These are phyloP conservation scores for Ophioninae sp. DNA, from an alignment of 2,888 invertebrate species.

Conservation along the genomic window DNA sequence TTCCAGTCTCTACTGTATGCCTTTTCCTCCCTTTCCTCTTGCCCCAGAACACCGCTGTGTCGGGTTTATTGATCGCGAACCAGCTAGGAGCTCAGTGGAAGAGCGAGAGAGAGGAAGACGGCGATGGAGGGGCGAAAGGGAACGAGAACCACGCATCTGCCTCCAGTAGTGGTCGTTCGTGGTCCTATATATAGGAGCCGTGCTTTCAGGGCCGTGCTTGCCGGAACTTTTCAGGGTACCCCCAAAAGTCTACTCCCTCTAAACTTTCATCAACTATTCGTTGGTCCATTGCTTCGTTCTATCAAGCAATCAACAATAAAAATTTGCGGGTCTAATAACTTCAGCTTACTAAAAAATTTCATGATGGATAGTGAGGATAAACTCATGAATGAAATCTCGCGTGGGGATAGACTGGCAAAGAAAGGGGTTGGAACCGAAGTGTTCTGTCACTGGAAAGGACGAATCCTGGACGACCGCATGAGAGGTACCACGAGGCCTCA, in stretches of 20 bases:
- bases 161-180: conserved; percentile 59
- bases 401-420: conserved; percentile 37
- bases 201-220: conserved; percentile 59
- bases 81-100: conserved; percentile 45
- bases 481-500: conserved; percentile 1
- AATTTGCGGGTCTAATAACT: neutral
- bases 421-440: conserved; percentile 31
- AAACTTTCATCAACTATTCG: neutral
- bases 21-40: conserved; percentile 52
- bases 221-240: conserved; percentile 36
- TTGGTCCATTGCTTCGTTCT: neutral
- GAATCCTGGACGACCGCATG: conserved; percentile 23
- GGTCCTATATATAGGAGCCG: conserved; percentile 24
- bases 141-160: conserved; percentile 65
- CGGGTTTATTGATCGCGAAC: conserved; percentile 76
- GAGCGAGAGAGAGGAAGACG: conserved; percentile 42
- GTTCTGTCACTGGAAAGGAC: conserved; percentile 49
- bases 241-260: neutral
- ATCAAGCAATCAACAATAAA: neutral
- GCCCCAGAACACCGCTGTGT: conserved; percentile 59
- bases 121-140: conserved; percentile 7
- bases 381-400: conserved; percentile 22
- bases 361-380: neutral
- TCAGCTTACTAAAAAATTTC: neutral
- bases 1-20: conserved; percentile 54